These are phyloP conservation scores for Apotomis capreana DNA, from an alignment of 2,888 invertebrate species.

Conservation along the genomic window DNA sequence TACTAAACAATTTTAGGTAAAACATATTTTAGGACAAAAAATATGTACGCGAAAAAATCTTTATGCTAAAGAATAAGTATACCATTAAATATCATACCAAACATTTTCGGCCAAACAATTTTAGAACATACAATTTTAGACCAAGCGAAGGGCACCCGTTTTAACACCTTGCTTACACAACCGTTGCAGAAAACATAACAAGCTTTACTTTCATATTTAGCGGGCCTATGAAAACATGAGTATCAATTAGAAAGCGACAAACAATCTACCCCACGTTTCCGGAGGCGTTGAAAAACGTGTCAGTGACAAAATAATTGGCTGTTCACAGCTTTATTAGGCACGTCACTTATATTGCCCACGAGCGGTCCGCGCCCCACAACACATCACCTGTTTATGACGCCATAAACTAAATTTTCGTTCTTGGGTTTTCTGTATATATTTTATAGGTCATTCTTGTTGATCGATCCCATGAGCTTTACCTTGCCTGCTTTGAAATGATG, in stretches of 20 bases:
- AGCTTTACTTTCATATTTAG: slow-evolving; percentile 7
- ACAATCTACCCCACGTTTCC: slow-evolving; percentile 20
- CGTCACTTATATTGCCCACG: slow-evolving; percentile 44
- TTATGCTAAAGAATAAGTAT: no score
- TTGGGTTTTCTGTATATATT: slow-evolving; percentile 51
- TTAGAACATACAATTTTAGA: no score
- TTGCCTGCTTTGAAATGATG: slow-evolving; percentile 33
- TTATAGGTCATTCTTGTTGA: slow-evolving; percentile 59
- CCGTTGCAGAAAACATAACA: neutral
- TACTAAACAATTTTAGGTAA: no score
- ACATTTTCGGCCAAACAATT: no score
- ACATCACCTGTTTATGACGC: slow-evolving; percentile 53
- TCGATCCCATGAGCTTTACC: slow-evolving; percentile 53
- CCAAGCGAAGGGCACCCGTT: no score
- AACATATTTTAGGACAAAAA: no score
- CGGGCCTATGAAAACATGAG: slow-evolving; percentile 23
- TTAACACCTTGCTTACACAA: no score
- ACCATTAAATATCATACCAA: no score
- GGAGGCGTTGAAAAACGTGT: slow-evolving; percentile 41
- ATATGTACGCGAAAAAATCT: no score
- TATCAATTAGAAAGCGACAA: slow-evolving; percentile 38
- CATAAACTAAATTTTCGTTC: slow-evolving; percentile 58
- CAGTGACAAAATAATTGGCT: slow-evolving; percentile 45
- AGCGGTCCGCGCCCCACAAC: slow-evolving; percentile 32
- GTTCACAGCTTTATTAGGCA: slow-evolving; percentile 43